phyloP scores from a whole-genome alignment of 2,888 invertebrate genomes.

The Mimas tiliae region DNA sequence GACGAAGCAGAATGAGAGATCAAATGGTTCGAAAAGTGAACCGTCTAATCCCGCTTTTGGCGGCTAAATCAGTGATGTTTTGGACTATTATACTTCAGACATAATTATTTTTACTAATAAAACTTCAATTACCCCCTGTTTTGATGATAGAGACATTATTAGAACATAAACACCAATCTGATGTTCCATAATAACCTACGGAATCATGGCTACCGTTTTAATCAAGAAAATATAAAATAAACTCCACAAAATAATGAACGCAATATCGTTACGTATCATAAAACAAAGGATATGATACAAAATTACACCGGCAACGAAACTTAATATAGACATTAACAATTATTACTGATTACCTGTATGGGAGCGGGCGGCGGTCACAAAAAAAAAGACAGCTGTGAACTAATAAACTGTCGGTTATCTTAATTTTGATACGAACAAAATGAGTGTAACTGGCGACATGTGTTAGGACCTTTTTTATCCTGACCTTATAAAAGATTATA shows the following conservation, averaged over 20 bases:
- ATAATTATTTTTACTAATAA: neutral
- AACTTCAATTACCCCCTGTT: neutral
- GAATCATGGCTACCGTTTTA: conserved; percentile 2
- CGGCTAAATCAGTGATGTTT: too few species aligned
- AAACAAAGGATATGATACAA: conserved; percentile 61
- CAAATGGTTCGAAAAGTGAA: too few species aligned
- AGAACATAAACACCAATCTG: neutral
- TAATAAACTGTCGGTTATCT: conserved; percentile 81
- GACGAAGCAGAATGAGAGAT: too few species aligned
- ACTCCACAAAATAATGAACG: conserved; percentile 34
- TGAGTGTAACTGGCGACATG: conserved; percentile 78
- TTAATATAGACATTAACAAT: conserved; percentile 79
- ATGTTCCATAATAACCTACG: neutral
- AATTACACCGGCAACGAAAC: conserved; percentile 63
- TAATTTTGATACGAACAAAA: conserved; percentile 83
- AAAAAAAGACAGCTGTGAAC: conserved; percentile 74
- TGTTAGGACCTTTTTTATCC: conserved; percentile 42
- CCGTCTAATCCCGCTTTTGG: too few species aligned
- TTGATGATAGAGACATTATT: neutral
- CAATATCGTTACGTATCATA: conserved; percentile 52
- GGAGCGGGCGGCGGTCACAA: conserved; percentile 66
- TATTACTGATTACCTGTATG: conserved; percentile 73
- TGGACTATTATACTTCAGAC: neutral
- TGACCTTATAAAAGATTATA: too few species aligned
- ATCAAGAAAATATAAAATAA: neutral